These are phyloP conservation scores for Octopus bimaculoides DNA, from an alignment of 1,140 invertebrate genomes.

Conservation along the genomic window DNA sequence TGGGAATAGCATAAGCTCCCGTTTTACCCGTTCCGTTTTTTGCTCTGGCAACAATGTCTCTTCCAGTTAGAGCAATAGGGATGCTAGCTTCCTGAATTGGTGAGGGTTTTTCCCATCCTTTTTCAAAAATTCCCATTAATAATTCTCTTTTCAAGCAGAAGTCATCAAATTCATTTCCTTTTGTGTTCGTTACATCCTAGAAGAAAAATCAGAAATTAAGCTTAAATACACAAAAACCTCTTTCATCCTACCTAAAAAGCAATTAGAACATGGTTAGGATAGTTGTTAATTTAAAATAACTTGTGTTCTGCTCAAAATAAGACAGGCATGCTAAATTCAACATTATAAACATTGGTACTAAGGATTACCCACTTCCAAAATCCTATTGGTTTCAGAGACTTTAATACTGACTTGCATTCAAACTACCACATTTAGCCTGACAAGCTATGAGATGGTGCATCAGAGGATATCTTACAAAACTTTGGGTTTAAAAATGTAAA, in stretches of 20 bases:
- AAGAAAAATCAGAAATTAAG: slow-evolving; percentile 9
- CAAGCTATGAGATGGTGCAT: too few species aligned
- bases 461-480: too few species aligned
- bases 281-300: slow-evolving; percentile 6
- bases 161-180: slow-evolving; percentile 99
- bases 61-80: slow-evolving; percentile 94
- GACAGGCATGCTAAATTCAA: neutral
- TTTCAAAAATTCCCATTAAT: slow-evolving; percentile 99
- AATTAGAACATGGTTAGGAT: neutral
- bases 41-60: slow-evolving; percentile 96
- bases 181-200: slow-evolving; percentile 98
- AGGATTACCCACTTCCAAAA: neutral
- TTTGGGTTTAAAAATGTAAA: too few species aligned
- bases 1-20: slow-evolving; percentile 98
- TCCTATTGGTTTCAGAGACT: neutral
- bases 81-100: slow-evolving; percentile 93
- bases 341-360: neutral
- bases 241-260: too few species aligned
- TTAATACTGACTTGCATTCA: neutral
- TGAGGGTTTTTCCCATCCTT: slow-evolving; percentile 99
- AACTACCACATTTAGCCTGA: neutral
- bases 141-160: slow-evolving; percentile 96
- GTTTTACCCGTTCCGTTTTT: slow-evolving; percentile 99
- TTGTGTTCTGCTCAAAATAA: neutral
- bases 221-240: neutral